Conservation (phyloP, 2,113 vertebrate genomes). For the Erythrocercus mccallii region DNA sequence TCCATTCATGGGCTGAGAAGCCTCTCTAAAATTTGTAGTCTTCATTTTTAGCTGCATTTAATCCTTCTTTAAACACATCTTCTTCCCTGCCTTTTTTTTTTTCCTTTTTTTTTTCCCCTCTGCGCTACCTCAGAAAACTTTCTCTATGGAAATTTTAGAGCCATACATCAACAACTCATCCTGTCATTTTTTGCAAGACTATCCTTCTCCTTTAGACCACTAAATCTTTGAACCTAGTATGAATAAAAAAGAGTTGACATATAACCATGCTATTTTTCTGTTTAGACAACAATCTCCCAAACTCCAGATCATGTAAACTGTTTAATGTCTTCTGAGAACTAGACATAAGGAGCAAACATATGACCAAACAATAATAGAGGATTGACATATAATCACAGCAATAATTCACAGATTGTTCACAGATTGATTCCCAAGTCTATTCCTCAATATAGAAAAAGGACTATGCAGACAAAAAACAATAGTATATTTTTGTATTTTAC, state of each 20-base stretch:
- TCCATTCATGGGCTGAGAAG: neutral
- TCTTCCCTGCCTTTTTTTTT: neutral
- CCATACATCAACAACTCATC: neutral
- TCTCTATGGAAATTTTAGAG: neutral
- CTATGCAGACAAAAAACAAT: neutral
- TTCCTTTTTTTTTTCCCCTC: neutral
- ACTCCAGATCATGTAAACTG: neutral
- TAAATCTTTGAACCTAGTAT: neutral
- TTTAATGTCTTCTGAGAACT: neutral
- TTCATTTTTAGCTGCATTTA: neutral
- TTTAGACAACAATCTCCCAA: neutral
- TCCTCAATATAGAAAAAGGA: neutral
- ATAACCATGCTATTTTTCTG: neutral
- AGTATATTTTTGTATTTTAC: neutral
- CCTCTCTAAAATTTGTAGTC: neutral
- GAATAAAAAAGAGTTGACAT: neutral
- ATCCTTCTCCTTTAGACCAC: neutral
- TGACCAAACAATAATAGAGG: neutral
- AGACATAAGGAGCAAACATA: neutral
- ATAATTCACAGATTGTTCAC: neutral
- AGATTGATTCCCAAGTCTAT: neutral
- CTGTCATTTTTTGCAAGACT: neutral
- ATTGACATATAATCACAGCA: neutral
- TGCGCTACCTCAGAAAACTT: neutral
- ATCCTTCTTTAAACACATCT: neutral